A percentile compares a stretch with the other conserved stretches of the same genome.
phyloP scores from a whole-genome alignment of 2,113 vertebrate genomes.

The Amphiprion percula region DNA sequence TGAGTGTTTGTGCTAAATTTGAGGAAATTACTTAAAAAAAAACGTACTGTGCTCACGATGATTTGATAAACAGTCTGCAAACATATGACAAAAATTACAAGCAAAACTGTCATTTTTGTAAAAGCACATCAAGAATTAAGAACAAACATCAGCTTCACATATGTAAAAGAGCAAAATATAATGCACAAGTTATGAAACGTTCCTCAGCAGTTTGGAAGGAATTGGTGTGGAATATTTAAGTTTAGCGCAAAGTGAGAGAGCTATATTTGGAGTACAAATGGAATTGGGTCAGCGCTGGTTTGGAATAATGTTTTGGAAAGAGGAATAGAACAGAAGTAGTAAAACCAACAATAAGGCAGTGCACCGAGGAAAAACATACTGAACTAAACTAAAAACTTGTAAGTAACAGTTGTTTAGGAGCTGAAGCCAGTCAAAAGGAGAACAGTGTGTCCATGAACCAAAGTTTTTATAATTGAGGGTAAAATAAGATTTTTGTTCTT shows the following conservation, averaged over 20 bases:
- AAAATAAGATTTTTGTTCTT: constrained; percentile 63
- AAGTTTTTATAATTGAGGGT: constrained; percentile 56
- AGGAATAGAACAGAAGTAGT: neutral
- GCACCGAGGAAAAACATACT: neutral
- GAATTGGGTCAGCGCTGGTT: neutral
- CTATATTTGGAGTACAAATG: neutral
- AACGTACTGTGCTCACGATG: no score
- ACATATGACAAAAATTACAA: neutral
- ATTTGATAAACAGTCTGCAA: neutral
- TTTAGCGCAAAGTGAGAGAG: neutral
- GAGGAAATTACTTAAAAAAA: no score
- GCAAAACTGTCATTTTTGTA: no score
- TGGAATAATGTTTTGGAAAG: neutral
- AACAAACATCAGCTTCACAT: neutral
- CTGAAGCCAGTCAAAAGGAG: constrained; percentile 7
- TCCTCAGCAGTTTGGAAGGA: neutral
- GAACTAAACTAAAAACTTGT: constrained; percentile 25
- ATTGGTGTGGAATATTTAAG: no score
- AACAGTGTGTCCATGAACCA: constrained; percentile 37
- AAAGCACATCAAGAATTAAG: no score
- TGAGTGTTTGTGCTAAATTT: no score
- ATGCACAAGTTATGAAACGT: neutral
- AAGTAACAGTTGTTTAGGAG: constrained; percentile 1
- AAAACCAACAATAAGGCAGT: neutral
- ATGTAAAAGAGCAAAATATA: neutral